A percentile compares a stretch with the other conserved stretches of the same genome.
These are phyloP conservation scores for Tokudaia tokunoshimensis DNA, from an alignment of 2,797 vertebrate genomes.

Conservation along the genomic window DNA sequence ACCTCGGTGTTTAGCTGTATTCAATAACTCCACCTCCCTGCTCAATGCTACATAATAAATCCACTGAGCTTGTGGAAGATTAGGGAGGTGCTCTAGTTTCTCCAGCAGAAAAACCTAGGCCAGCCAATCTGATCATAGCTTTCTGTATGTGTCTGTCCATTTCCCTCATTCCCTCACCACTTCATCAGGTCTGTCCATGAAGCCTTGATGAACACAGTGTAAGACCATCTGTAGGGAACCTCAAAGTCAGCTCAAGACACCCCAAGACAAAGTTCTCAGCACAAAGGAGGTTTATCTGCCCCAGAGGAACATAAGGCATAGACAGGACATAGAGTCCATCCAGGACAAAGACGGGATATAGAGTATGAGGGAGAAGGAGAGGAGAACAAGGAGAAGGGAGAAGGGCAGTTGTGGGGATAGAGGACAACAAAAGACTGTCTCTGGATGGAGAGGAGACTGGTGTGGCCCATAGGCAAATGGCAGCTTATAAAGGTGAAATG, in stretches of 20 bases:
- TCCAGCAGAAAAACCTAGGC: background rate
- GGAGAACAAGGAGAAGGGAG: background rate
- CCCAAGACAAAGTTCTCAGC: background rate
- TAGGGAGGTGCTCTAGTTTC: background rate
- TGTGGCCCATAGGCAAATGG: background rate
- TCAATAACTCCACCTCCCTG: background rate
- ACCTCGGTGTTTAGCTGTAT: background rate
- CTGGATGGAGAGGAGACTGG: background rate
- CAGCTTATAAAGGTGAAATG: background rate
- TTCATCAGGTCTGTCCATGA: background rate
- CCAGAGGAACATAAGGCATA: background rate
- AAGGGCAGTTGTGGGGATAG: background rate
- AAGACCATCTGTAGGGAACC: background rate
- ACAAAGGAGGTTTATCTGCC: background rate
- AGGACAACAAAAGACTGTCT: background rate
- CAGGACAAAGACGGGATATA: background rate
- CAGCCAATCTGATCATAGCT: background rate
- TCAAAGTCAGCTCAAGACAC: background rate
- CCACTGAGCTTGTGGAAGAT: background rate
- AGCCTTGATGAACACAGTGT: background rate
- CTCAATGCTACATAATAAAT: background rate
- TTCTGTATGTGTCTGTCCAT: background rate
- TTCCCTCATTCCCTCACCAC: background rate
- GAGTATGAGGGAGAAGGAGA: background rate
- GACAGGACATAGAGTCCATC: background rate